Evolutionary conservation across 2,797 vertebrate genomes (phyloP).

Genomic region (Bradypodion ventrale): DNA sequence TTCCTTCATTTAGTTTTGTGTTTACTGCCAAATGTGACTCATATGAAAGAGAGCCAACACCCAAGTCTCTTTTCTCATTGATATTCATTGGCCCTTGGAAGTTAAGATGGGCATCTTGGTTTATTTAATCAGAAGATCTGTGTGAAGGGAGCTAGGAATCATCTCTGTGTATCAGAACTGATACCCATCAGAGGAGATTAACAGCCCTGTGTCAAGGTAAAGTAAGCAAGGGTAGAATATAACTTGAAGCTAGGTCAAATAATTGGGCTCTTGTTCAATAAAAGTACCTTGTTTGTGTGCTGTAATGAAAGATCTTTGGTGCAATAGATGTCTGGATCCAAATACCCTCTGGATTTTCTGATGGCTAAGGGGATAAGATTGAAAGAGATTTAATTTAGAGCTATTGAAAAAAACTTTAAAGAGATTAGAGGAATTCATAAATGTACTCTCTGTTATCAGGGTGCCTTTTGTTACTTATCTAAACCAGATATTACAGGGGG

Average conservation of each 20-base stretch:
- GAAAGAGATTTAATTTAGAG: constrained; percentile 79
- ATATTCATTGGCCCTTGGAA: constrained; percentile 89
- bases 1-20: constrained; percentile 45
- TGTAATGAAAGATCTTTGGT: constrained; percentile 79
- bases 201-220: constrained; percentile 83
- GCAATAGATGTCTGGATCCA: constrained; percentile 75
- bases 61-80: constrained; percentile 81
- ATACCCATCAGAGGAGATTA: constrained; percentile 90
- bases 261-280: constrained; percentile 97
- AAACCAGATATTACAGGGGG: constrained; percentile 8
- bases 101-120: constrained; percentile 86
- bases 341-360: constrained; percentile 80
- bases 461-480: constrained; percentile 64
- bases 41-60: constrained; percentile 63
- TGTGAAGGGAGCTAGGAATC: constrained; percentile 81
- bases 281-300: constrained; percentile 80
- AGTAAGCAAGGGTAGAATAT: constrained; percentile 77
- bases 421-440: constrained; percentile 73
- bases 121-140: constrained; percentile 90
- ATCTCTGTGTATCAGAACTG: constrained; percentile 76
- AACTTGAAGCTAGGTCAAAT: constrained; percentile 90
- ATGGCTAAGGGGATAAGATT: constrained; percentile 75
- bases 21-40: constrained; percentile 48
- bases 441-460: constrained; percentile 55
- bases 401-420: constrained; percentile 76